These are phyloP conservation scores for Limanda limanda DNA, from an alignment of 2,113 vertebrate species.

Conservation along the genomic window DNA sequence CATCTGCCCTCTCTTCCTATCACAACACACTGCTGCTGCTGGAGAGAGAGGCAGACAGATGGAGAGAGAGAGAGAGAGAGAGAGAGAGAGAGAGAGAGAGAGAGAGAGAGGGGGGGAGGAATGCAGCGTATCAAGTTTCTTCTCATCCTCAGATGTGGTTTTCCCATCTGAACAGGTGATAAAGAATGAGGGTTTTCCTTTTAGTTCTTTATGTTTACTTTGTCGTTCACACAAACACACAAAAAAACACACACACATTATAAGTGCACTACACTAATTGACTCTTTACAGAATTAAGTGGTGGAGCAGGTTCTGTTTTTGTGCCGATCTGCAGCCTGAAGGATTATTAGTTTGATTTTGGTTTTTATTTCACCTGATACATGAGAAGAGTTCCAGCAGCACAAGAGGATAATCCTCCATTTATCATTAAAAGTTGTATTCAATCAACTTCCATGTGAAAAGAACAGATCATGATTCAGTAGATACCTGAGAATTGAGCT, in stretches of 20 bases:
- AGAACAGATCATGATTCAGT: background rate
- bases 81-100: background rate
- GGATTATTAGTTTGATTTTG: too few relatives aligned
- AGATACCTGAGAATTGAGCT: background rate
- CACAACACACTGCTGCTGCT: background rate
- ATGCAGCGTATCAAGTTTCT: slow-evolving; percentile 34
- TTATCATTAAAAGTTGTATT: too few relatives aligned
- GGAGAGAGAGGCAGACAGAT: background rate
- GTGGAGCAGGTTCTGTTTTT: slow-evolving; percentile 2
- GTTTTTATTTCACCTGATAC: background rate
- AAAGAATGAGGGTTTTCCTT: rapidly evolving
- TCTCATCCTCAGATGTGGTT: background rate
- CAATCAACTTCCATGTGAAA: too few relatives aligned
- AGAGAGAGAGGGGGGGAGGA: slow-evolving; percentile 3
- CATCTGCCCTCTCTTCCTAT: slow-evolving; percentile 2
- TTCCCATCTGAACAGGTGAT: background rate
- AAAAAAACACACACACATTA: background rate
- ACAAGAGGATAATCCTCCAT: background rate
- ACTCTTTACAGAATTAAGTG: background rate
- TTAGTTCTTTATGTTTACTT: background rate
- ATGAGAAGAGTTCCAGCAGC: background rate
- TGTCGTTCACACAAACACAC: background rate
- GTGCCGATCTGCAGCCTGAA: too few relatives aligned
- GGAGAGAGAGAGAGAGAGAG: background rate
- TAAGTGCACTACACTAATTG: too few relatives aligned